Evolutionary conservation across 2,113 vertebrate species (phyloP).

Genomic region (Podarcis muralis): DNA sequence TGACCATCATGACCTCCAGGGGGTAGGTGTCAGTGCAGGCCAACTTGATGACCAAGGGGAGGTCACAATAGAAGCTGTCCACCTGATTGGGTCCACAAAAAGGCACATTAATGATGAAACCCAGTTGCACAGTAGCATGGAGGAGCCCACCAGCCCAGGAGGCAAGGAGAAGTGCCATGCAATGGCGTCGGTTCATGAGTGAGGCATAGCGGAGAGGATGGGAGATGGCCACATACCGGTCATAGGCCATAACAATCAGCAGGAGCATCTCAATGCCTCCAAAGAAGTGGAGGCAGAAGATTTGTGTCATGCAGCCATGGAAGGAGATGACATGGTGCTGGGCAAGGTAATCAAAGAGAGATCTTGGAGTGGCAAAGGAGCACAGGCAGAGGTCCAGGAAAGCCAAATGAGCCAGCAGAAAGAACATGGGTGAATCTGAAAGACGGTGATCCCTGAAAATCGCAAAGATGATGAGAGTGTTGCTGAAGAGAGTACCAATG

Average conservation of each 20-base stretch:
- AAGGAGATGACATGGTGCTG: slow-evolving; percentile 36
- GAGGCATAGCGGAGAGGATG: slow-evolving; percentile 59
- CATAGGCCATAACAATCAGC: slow-evolving; percentile 64
- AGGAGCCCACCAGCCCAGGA: slow-evolving; percentile 46
- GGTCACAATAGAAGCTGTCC: slow-evolving; percentile 63
- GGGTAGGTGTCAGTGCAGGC: slow-evolving; percentile 48
- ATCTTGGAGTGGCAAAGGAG: slow-evolving; percentile 50
- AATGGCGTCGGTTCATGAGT: slow-evolving; percentile 50
- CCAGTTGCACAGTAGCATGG: slow-evolving; percentile 39
- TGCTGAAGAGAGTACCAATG: slow-evolving; percentile 33
- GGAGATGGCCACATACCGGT: slow-evolving; percentile 65
- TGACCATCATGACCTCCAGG: slow-evolving; percentile 52
- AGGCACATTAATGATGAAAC: slow-evolving; percentile 31
- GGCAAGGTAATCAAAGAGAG: slow-evolving; percentile 26
- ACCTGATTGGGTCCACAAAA: slow-evolving; percentile 56
- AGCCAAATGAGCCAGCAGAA: slow-evolving; percentile 63
- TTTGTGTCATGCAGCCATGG: slow-evolving; percentile 49
- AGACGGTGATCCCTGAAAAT: slow-evolving; percentile 21
- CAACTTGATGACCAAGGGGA: slow-evolving; percentile 49
- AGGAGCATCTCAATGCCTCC: slow-evolving; percentile 52
- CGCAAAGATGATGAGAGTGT: slow-evolving; percentile 45
- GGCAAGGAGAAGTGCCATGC: slow-evolving; percentile 22
- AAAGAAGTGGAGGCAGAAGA: slow-evolving; percentile 58
- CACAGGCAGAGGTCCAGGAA: slow-evolving; percentile 58
- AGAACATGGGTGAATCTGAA: slow-evolving; percentile 54